phyloP scores from a whole-genome alignment of 2,797 vertebrate genomes.

The Bradypodion ventrale region DNA sequence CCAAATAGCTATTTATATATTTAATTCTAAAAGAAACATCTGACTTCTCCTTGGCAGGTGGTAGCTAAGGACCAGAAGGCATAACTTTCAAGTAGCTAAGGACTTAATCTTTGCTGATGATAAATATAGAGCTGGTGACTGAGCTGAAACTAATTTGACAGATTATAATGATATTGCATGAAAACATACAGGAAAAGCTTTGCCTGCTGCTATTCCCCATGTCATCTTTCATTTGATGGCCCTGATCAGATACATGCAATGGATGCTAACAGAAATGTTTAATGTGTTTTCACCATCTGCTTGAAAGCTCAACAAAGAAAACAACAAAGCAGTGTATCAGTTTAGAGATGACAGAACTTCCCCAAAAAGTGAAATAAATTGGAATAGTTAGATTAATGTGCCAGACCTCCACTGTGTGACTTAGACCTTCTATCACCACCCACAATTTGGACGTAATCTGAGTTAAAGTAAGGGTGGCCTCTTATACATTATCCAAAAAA shows the following conservation, averaged over 20 bases:
- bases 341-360: slow-evolving; percentile 40
- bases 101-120: not conserved
- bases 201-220: not conserved
- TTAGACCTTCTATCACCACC: not conserved
- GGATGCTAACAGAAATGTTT: slow-evolving; percentile 17
- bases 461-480: not conserved
- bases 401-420: not conserved
- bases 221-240: slow-evolving; percentile 27
- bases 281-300: slow-evolving; percentile 33
- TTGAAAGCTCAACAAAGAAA: not conserved
- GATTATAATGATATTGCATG: not conserved
- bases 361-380: not conserved
- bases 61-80: slow-evolving; percentile 14
- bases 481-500: too few species aligned
- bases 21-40: slow-evolving; percentile 27
- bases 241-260: slow-evolving; percentile 34
- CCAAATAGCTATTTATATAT: slow-evolving; percentile 26
- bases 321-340: slow-evolving; percentile 11
- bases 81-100: not conserved
- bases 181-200: not conserved
- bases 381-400: not conserved
- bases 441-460: not conserved
- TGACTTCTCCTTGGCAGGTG: slow-evolving; percentile 18
- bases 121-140: slow-evolving; percentile 38
- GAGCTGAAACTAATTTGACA: not conserved